These are phyloP conservation scores for Venustaconcha ellipsiformis DNA, from an alignment of 1,140 invertebrate genomes.

Conservation along the genomic window DNA sequence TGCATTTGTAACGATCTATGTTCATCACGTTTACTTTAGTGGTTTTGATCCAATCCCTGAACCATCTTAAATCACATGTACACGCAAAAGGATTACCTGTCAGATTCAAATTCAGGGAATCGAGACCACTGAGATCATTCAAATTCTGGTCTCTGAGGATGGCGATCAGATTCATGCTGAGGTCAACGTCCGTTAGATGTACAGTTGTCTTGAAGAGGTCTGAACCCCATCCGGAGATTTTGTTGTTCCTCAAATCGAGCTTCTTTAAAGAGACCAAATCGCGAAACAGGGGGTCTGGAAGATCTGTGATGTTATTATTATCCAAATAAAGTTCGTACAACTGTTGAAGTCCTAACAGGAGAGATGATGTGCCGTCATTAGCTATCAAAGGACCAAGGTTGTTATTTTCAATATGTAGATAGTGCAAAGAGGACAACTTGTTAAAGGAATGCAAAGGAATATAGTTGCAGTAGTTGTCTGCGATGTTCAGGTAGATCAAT, in stretches of 20 bases:
- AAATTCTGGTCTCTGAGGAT: slow-evolving; percentile 41
- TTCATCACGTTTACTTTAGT: slow-evolving; percentile 36
- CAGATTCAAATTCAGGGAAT: slow-evolving; percentile 39
- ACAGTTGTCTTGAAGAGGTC: slow-evolving; percentile 34
- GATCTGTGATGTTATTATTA: slow-evolving; percentile 34
- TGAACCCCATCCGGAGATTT: slow-evolving; percentile 43
- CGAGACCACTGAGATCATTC: slow-evolving; percentile 24
- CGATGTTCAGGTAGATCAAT: slow-evolving; percentile 43
- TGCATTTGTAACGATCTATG: slow-evolving; percentile 36
- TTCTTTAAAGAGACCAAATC: slow-evolving; percentile 30
- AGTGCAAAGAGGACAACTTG: slow-evolving; percentile 29
- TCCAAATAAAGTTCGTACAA: slow-evolving; percentile 38
- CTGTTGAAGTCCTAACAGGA: slow-evolving; percentile 38
- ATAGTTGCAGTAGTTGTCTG: slow-evolving; percentile 36
- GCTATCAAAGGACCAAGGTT: slow-evolving; percentile 35
- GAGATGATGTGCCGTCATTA: slow-evolving; percentile 22
- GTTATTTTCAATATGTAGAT: slow-evolving; percentile 47
- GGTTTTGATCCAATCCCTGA: slow-evolving; percentile 49
- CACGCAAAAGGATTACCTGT: slow-evolving; percentile 50
- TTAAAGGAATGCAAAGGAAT: slow-evolving; percentile 37
- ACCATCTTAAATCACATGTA: slow-evolving; percentile 55
- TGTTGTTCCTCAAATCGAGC: slow-evolving; percentile 39
- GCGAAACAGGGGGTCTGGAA: slow-evolving; percentile 38
- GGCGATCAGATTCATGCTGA: slow-evolving; percentile 47
- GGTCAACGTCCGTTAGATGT: slow-evolving; percentile 30